Evolutionary conservation across 2,888 invertebrate genomes (phyloP).

Genomic region (Steromphala cineraria): DNA sequence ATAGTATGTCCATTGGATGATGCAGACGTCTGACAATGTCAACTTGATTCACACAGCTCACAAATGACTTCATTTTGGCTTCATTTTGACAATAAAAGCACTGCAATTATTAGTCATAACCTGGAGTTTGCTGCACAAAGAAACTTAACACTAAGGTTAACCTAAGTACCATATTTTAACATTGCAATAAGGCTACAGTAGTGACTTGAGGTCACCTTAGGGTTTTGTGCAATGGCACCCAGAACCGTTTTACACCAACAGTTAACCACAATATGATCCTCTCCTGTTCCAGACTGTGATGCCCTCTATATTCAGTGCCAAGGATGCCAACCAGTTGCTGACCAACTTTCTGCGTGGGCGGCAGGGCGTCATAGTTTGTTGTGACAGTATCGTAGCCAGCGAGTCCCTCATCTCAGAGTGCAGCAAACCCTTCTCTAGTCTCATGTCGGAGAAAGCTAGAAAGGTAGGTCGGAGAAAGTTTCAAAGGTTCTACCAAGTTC

Average conservation of each 20-base stretch:
- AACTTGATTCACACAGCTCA: no score
- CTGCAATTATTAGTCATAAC: neutral
- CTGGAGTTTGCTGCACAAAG: no score
- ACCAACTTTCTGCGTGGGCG: conserved; percentile 79
- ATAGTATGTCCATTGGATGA: no score
- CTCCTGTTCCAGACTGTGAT: conserved; percentile 81
- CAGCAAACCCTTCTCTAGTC: conserved; percentile 81
- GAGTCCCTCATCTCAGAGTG: conserved; percentile 83
- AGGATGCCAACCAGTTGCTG: conserved; percentile 86
- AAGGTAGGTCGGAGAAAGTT: conserved; percentile 54
- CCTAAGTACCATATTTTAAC: no score
- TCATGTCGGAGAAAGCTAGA: conserved; percentile 80
- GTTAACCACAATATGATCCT: neutral
- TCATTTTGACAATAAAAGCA: neutral
- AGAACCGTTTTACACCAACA: neutral
- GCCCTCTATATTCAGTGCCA: conserved; percentile 87
- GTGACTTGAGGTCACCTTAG: no score
- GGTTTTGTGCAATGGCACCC: no score
- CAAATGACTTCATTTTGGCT: no score
- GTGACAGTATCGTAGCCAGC: conserved; percentile 78
- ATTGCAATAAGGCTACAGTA: no score
- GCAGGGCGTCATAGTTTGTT: conserved; percentile 78
- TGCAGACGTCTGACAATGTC: no score
- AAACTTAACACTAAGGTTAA: no score
- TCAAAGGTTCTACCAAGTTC: no score